A percentile compares a stretch with the other conserved stretches of the same genome.
These are phyloP conservation scores for Erinaceus europaeus DNA, from an alignment of 2,113 vertebrate species.

Conservation along the genomic window DNA sequence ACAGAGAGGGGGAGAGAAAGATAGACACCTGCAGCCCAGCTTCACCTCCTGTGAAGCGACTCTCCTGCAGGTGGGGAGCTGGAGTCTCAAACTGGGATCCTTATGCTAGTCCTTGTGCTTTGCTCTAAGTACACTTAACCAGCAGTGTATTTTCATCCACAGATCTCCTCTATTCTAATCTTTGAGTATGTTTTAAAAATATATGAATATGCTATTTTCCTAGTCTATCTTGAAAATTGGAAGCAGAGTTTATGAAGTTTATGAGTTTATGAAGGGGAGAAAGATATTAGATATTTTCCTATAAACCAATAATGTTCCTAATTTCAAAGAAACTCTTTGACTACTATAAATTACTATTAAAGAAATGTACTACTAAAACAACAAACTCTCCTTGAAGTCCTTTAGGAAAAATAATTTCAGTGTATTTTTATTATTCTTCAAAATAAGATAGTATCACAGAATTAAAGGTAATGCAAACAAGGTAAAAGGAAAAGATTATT, in stretches of 20 bases:
- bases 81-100: no score
- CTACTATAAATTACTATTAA: background rate
- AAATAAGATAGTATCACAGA: background rate
- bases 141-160: background rate
- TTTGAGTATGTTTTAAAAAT: conserved; percentile 40
- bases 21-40: no score
- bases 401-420: conserved; percentile 5
- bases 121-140: no score
- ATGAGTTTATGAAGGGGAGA: background rate
- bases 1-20: no score
- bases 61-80: no score
- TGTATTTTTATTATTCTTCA: background rate
- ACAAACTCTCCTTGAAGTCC: background rate
- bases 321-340: conserved; percentile 31
- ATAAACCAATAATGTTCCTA: conserved; percentile 33
- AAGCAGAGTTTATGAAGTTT: background rate
- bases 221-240: background rate
- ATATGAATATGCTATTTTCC: conserved; percentile 9
- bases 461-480: conserved; percentile 2
- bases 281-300: background rate
- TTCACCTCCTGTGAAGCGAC: no score
- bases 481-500: background rate
- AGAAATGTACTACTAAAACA: conserved; percentile 27
- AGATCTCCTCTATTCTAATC: conserved; percentile 16
- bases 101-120: no score